A percentile compares a stretch with the other conserved stretches of the same genome.
These are phyloP conservation scores for Microplitis mediator DNA, from an alignment of 1,140 invertebrate genomes.

Conservation along the genomic window DNA sequence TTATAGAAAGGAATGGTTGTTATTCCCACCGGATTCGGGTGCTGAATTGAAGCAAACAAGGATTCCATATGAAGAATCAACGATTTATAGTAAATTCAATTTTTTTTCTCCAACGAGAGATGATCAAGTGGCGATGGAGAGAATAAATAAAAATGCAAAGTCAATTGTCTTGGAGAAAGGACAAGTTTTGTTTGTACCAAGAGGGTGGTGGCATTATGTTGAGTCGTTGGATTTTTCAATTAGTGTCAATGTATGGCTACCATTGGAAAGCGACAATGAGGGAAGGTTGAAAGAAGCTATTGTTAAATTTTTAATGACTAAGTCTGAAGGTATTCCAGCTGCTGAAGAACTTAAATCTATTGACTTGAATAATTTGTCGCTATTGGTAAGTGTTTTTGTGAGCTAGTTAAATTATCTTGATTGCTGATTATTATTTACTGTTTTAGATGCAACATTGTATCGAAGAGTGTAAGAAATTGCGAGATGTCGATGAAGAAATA, in stretches of 20 bases:
- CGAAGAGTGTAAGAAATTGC: constrained; percentile 33
- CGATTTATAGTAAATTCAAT: constrained; percentile 87
- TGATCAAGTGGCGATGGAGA: constrained; percentile 39
- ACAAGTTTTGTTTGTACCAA: constrained; percentile 87
- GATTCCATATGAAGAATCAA: constrained; percentile 96
- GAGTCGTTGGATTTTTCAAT: constrained; percentile 78
- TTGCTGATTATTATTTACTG: constrained; percentile 10
- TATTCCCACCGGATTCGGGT: constrained; percentile 84
- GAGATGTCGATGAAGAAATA: not conserved
- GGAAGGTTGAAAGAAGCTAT: constrained; percentile 56
- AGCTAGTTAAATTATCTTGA: not conserved
- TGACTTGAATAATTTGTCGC: too few relatives aligned
- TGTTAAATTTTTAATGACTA: constrained; percentile 55
- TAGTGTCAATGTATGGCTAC: constrained; percentile 88
- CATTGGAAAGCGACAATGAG: constrained; percentile 65
- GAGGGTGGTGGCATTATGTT: constrained; percentile 97
- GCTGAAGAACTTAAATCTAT: constrained; percentile 22
- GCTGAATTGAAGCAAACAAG: constrained; percentile 76
- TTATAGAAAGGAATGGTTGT: constrained; percentile 86
- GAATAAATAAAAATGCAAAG: constrained; percentile 42
- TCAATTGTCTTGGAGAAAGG: constrained; percentile 76
- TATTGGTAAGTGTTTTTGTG: not conserved
- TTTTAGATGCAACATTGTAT: constrained; percentile 34
- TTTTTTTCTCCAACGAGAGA: constrained; percentile 70
- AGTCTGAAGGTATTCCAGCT: constrained; percentile 38